Evolutionary conservation across 2,888 invertebrate genomes (phyloP), one percentile per base, ranked within the genome.

Genomic region (Electrophaes corylata): DNA sequence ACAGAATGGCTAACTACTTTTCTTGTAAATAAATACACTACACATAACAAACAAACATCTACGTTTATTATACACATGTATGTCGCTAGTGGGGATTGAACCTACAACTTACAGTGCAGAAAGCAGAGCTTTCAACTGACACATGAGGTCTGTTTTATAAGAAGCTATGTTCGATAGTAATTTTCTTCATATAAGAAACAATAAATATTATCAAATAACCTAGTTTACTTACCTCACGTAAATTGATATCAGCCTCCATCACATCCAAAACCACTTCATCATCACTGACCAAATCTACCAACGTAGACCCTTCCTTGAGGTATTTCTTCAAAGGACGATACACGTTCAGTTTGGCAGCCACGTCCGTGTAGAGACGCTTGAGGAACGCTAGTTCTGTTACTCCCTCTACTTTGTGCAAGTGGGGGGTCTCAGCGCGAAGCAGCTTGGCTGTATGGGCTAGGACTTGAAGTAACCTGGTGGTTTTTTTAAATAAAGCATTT

Each of bases 391-490:
- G 61, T 0, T 79, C 67, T 12, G 62, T 79, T 49, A 91, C 71
- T 0, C 90, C 89, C 0, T 76, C 75, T 0, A 91, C 71, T 46
- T 87, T 83, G 41, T 83, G 81, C 0, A 91, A 60, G 57, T 91
- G 84, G 0, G 88, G 87, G 0, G 87, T 46, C 39, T 86, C 79
- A 0, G 88, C 79, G 54, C 81, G 71, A 1, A 91, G 59, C 0
- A 91, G 66, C 39, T 75, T 80, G 0, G 77, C 58, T 0, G 84
- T 81, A 23, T 78, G 73, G 0, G 86, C 70, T 8, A 88, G 46
- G 1, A 89, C 81, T 66, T 78, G 77, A 0, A 78, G 58, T 18
- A 86, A 78, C 48, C 91, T 91, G 40, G 40, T 20, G n/a, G 19
- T 20, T 18, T 11, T 20, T 18, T 8, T 11, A 10, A 39, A 39